Evolutionary conservation across 1,140 invertebrate species (phyloP), one percentile per base, ranked within the genome.

Genomic region (Neuroterus valhalla): DNA sequence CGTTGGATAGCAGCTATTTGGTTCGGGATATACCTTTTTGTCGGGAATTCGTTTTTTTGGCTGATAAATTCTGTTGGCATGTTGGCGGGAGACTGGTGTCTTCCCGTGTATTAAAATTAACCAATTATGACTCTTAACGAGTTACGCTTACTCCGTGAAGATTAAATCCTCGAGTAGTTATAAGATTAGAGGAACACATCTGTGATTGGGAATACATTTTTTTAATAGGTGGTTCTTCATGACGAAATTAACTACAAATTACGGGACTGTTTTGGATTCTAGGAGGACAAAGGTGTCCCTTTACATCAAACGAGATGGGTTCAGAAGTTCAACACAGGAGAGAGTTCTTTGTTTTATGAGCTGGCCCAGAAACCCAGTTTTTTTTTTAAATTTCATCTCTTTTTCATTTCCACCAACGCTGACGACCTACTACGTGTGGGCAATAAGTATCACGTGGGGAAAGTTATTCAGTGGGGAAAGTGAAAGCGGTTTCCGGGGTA

Each of bases 401-500:
- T 48, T 19, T 72, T 66, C 66, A 45, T 62, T 45, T 26, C 26
- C 26, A 46, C 52, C 38, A 23, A 66, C 19, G 70, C 11, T 23
- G 42, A 46, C 15, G 55, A 62, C 50, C 70, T 45, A 46, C 45
- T 72, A 72, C 52, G 44, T 67, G 23, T 67, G 48, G n/a, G 48
- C 44, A 31, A 55, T 67, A 73, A 80, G 72, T 78, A 66, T 80
- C 71, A 80, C 66, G 76, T 71, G 83, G 82, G 80, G 85, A 85
- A 85, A 85, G 85, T 85, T 79, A 79, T 50, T 52, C 77, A 74
- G 82, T 73, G 81, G 85, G 83, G 84, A 89, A 88, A 89, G 88
- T 87, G 87, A 89, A 89, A 89, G 86, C 88, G 52, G 74, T 85
- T 89, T 89, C 88, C 87, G 87, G 87, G 86, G 79, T 87, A 82